A percentile compares a stretch with the other conserved stretches of the same genome.
phyloP scores from a whole-genome alignment of 1,140 invertebrate genomes.

The Drosophila santomea region DNA sequence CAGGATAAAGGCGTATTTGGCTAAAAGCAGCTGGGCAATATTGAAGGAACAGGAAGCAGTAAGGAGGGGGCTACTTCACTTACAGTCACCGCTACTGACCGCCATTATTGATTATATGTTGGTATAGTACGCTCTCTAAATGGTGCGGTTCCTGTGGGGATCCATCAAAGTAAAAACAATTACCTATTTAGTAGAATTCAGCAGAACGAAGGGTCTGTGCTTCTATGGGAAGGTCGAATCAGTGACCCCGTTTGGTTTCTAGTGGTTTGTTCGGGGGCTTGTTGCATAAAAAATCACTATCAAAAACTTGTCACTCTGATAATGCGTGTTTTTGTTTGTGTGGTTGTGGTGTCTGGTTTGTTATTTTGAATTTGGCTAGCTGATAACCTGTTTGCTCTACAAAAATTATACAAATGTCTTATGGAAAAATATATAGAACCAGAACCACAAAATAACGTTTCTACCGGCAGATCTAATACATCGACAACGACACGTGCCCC shows the following conservation, averaged over 20 bases:
- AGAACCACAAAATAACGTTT: constrained; percentile 48
- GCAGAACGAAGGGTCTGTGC: constrained; percentile 9
- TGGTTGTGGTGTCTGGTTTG: constrained; percentile 28
- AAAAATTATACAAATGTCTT: constrained; percentile 22
- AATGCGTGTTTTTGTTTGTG: constrained; percentile 16
- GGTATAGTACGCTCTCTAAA: constrained; percentile 24
- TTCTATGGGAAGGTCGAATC: constrained; percentile 57
- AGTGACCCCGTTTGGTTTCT: constrained; percentile 3
- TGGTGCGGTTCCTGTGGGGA: constrained; percentile 73
- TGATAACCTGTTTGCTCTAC: constrained; percentile 71
- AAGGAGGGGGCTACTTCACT: constrained; percentile 48
- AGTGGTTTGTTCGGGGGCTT: constrained; percentile 20
- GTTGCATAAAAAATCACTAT: constrained; percentile 61
- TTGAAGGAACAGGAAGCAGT: constrained; percentile 7
- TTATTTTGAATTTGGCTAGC: constrained; percentile 47
- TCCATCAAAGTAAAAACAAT: constrained; percentile 58
- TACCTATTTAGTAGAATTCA: constrained; percentile 28
- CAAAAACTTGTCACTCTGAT: constrained; percentile 58
- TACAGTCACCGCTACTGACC: constrained; percentile 74
- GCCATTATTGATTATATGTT: constrained; percentile 59
- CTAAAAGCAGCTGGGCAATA: constrained; percentile 2
- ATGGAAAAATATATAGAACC: constrained; percentile 38
- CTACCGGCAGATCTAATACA: constrained; percentile 19
- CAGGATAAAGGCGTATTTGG: not conserved
- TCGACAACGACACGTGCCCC: constrained; percentile 58